Base-by-base conservation (phyloP, 2,888 invertebrate species). In the Dione vanillae region DNA sequence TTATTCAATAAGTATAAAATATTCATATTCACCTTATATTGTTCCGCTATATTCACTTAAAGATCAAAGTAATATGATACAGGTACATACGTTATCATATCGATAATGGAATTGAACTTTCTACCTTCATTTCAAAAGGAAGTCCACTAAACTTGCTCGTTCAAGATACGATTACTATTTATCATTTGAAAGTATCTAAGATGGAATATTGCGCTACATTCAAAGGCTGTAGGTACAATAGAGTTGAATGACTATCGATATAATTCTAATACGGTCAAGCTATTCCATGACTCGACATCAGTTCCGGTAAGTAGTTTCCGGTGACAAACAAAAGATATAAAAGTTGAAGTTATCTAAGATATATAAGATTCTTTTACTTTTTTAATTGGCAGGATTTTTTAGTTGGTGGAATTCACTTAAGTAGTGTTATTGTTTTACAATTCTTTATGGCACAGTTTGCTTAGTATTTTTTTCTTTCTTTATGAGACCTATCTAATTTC, bases 261-360 rank as follows among this genome's bases (percentile, higher is more conserved):
- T 47, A 54, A 65, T 65, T 69, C 74, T 65, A 68, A 69, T 65
- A 72, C 73, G 59, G 72, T 77, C 77, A 78, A 74, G 75, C 65
- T 75, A 70, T 68, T 59, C 73, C 76, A 77, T 77, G 77, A 73
- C 71, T 71, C 51, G 49, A 61, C 65, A 70, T 76, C 69, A 61
- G 75, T 77, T 76, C 72, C 73, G 75, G 75, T 74, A 45, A 66
- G 69, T 61, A 72, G 72, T 71, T 71, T 74, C 74, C 73, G 72
- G 73, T 65, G 45, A 59, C 67, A 56, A 64, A 40, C 62, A 47
- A 54, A 66, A 20, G 20, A 52, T 51, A 47, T 45, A 27, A 45
- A 27, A 27, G 11, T 61, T 8, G n/a, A 43, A n/a, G n/a, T n/a
- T n/a, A n/a, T n/a, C n/a, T n/a, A n/a, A 43, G 49, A 37, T 65